Evolutionary conservation across 2,888 invertebrate genomes (phyloP), one percentile per base, ranked within the genome.

Genomic region (Oligia fasciuncula): DNA sequence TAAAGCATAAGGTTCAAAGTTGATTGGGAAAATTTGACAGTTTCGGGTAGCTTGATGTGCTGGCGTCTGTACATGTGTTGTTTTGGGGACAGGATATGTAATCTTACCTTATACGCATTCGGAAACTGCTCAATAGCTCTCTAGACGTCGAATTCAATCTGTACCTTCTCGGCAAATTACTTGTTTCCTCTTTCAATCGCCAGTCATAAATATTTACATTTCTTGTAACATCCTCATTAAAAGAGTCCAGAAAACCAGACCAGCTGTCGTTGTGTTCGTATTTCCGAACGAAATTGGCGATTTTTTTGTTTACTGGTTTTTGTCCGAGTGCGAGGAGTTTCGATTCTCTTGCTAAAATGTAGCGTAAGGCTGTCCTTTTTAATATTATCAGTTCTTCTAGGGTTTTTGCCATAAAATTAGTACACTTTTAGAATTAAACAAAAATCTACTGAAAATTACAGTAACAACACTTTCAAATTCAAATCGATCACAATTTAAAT

Each of bases 141-240:
- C 4, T 93, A 89, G 85, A 83, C 60, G 88, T 77, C 8, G 93
- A 92, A 91, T 93, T 87, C 74, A 93, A 40, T n/a, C 92, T 83
- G 35, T 91, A 91, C 5, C 80, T 87, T 81, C 91, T 90, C 4
- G 87, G 84, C 19, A 76, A 81, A 51, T 85, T 90, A 63, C 60
- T 73, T 14, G 68, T 77, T 1, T 81, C 88, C 11, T 91, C 89
- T 35, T 88, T 91, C 0, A 87, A 66, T 81, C 80, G 93, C 91
- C 92, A 93, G 67, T 94, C 92, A 71, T 92, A 94, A 14, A 96
- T 89, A 81, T 96, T 95, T 0, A 96, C 87, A 76, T 95, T 96
- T 46, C 94, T 94, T 0, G 95, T 95, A 79, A 96, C 84, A 90
- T 96, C 96, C 76, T 96, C 96, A 76, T 93, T 94, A 8, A 96